Evolutionary conservation across 1,140 invertebrate species (phyloP), one percentile per base, ranked within the genome.

Genomic region (Bathynomus jamesi): DNA sequence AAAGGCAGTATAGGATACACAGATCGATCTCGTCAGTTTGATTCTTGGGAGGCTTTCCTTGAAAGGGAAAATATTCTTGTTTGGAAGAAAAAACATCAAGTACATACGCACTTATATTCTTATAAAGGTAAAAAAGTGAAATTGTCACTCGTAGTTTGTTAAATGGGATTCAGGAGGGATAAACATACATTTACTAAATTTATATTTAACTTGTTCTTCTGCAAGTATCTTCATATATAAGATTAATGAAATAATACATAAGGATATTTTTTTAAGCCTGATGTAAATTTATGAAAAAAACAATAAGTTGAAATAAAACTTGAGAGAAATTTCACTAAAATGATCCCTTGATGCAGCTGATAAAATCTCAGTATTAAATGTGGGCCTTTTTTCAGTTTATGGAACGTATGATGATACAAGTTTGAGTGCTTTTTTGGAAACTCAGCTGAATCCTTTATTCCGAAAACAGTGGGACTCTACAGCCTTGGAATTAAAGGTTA

Each of bases 371-470:
- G n/a, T n/a, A n/a, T n/a, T n/a, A n/a, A n/a, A n/a, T n/a, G n/a
- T n/a, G n/a, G n/a, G n/a, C n/a, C n/a, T n/a, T n/a, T n/a, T n/a
- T n/a, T n/a, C 80, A 89, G 90, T 94, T 0, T 93, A 92, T 83
- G 92, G 90, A 0, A 86, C 86, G 0, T 94, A 91, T 78, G 82
- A 87, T 65, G 91, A 94, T 78, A 87, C 94, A 2, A 85, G 85
- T 0, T 91, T 91, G 0, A 84, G 87, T 77, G 91, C 93, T 81
- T 93, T 94, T 81, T 83, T 93, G 0, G 87, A 89, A 77, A 89
- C 91, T 11, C 92, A 94, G 81, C 86, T 92, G 17, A 91, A 94
- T 81, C 85, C 89, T 21, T 85, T 88, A 27, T 93, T 92, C 82
- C 84, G 92, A 32, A 88, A 86, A 66, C 83, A 87, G 75, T 94